Percentiles rank a stretch among this genome's conserved stretches.
These are phyloP conservation scores for Callyntrura sp. DNA, from an alignment of 2,888 invertebrate genomes.

Conservation along the genomic window DNA sequence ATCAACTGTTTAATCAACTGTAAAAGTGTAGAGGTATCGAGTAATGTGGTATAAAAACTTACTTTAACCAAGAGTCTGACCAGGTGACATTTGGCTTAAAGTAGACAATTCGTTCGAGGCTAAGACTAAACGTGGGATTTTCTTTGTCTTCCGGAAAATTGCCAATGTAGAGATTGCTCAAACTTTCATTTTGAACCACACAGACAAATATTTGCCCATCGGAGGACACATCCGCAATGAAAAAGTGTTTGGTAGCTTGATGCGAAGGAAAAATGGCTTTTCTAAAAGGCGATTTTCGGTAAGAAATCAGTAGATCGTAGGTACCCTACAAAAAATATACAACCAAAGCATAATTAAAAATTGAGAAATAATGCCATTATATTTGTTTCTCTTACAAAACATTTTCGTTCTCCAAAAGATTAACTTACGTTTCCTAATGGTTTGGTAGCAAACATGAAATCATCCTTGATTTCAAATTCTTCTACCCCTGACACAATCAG, in stretches of 20 bases:
- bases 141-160: conserved; percentile 87
- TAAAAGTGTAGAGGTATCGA: too few species aligned
- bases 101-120: conserved; percentile 92
- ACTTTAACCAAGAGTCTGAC: conserved; percentile 94
- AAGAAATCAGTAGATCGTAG: conserved; percentile 91
- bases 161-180: conserved; percentile 92
- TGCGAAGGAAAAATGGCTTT: conserved; percentile 91
- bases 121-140: conserved; percentile 91
- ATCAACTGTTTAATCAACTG: too few species aligned
- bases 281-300: conserved; percentile 90
- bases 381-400: too few species aligned
- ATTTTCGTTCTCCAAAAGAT: too few species aligned
- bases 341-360: neutral
- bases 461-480: conserved; percentile 93
- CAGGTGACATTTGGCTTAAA: conserved; percentile 94
- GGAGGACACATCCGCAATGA: conserved; percentile 92
- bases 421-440: conserved; percentile 88
- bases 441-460: conserved; percentile 94
- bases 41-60: conserved; percentile 86
- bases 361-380: too few species aligned
- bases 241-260: conserved; percentile 89
- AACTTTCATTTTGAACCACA: conserved; percentile 91
- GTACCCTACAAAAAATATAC: conserved; percentile 61
- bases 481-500: conserved; percentile 90
- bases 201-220: conserved; percentile 91